Base-by-base conservation (phyloP, 1,140 invertebrate species). In the Maniola jurtina region DNA sequence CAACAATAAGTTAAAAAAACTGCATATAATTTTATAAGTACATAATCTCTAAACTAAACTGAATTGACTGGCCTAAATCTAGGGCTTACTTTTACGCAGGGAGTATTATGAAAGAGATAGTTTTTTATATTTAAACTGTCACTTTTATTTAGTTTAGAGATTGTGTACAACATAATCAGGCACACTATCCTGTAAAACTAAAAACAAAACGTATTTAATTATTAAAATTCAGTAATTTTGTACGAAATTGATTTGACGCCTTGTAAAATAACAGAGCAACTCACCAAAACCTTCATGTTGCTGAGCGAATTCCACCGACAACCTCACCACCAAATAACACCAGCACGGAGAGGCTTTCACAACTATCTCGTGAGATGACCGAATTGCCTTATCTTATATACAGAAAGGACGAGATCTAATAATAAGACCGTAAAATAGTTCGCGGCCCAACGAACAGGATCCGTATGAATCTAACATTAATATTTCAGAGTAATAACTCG, bases 211-310 rank as follows among this genome's bases (percentile, higher is more conserved):
- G 42, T 34, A 1, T 13, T 8, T 7, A n/a, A 36, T 47, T 34
- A 47, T 25, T 36, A 16, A 58, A 36, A 58, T 35, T 25, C 25
- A 25, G 25, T 25, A 1, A 25, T 25, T 40, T 40, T 40, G 7
- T 1, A 14, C 6, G 13, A 38, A 50, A 13, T 38, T 7, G 0
- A 58, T 45, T 10, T 40, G 56, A 14, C 14, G 62, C 59, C 61
- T 63, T 14, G 13, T 5, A 52, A 15, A 57, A 15, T 38, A 48
- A 11, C 6, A 15, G 13, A 61, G 73, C 61, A 68, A 75, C 71
- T 75, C 45, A 75, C 71, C 71, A 72, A 52, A 34, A 68, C 36
- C 56, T 73, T 75, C 73, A 75, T 75, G 13, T 66, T 73, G 73
- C 65, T 67, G 7, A 36, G 16, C 11, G 10, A 1, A 42, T 15